Conservation (phyloP, 2,113 vertebrate genomes). For the Sturnus vulgaris region DNA sequence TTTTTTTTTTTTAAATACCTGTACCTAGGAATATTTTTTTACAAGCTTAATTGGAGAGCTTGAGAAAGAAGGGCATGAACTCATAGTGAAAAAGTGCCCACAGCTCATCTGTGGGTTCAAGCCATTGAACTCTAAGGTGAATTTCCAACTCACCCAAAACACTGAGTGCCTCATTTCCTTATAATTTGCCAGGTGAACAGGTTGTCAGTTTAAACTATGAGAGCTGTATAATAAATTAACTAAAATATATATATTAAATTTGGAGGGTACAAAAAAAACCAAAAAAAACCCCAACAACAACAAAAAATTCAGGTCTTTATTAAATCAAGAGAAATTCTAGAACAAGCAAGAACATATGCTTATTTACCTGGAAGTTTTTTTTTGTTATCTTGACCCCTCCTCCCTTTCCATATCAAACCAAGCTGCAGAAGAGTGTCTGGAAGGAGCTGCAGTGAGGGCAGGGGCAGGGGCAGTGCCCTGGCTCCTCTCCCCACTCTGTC, state of each 20-base stretch:
- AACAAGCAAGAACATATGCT: background rate
- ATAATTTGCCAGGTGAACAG: background rate
- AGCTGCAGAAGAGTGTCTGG: background rate
- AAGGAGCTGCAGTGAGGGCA: background rate
- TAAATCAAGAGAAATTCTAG: background rate
- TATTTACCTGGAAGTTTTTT: background rate
- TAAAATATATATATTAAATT: background rate
- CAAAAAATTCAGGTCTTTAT: background rate
- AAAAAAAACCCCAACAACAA: no score
- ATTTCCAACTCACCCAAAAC: background rate
- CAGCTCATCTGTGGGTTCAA: background rate
- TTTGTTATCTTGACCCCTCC: background rate
- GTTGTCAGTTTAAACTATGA: background rate
- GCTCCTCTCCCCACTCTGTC: background rate
- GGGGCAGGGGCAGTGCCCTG: background rate
- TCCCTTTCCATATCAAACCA: background rate
- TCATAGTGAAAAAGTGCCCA: fast-evolving
- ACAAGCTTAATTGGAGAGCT: background rate
- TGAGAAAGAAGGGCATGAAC: background rate
- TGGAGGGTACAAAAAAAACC: background rate
- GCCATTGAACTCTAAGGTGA: background rate
- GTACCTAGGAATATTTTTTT: background rate
- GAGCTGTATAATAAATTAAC: background rate
- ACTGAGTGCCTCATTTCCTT: background rate
- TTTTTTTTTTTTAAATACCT: background rate